Percentiles rank a stretch among this genome's conserved stretches.
Conservation (phyloP, 2,113 vertebrate genomes). For the Scomber scombrus region DNA sequence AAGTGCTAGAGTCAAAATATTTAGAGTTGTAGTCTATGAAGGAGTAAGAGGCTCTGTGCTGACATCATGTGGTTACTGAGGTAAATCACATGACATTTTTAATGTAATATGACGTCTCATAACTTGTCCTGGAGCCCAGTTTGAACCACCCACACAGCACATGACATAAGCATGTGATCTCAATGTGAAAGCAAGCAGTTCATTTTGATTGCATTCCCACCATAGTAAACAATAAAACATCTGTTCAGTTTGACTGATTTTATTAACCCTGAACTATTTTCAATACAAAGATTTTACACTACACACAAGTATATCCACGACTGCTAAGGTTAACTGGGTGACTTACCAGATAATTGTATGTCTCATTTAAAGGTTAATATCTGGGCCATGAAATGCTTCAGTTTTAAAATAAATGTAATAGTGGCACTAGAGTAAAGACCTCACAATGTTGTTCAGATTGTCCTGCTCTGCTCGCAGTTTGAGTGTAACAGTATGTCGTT, state of each 20-base stretch:
- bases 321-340: background rate
- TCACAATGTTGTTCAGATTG: background rate
- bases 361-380: background rate
- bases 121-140: background rate
- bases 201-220: too few relatives aligned
- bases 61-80: constrained; percentile 67
- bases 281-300: background rate
- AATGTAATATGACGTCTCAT: background rate
- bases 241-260: too few relatives aligned
- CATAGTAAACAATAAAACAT: too few relatives aligned
- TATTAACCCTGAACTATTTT: background rate
- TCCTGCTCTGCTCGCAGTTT: background rate
- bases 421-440: background rate
- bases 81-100: constrained; percentile 37
- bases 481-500: too few relatives aligned
- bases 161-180: constrained; percentile 20
- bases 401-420: too few relatives aligned
- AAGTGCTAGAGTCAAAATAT: too few relatives aligned
- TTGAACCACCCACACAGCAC: constrained; percentile 11
- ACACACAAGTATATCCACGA: background rate
- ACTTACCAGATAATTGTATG: background rate
- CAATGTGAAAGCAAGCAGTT: background rate
- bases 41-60: constrained; percentile 58
- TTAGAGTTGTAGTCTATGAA: background rate
- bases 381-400: background rate